phyloP scores from a whole-genome alignment of 2,797 vertebrate species.

The Ptychobarbus kaznakovi region DNA sequence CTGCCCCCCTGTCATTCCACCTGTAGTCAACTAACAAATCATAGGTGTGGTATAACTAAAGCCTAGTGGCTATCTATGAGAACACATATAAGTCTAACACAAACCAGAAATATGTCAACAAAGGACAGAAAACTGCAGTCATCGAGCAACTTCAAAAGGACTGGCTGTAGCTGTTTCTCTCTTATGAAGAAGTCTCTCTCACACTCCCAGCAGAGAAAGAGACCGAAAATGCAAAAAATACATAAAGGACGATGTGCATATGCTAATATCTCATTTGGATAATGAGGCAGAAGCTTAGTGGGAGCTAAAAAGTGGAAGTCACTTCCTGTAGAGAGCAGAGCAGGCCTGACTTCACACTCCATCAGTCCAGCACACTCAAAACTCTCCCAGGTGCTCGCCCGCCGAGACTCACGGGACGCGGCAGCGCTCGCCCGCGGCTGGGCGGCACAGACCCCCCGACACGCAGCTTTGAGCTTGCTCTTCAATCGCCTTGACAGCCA shows the following conservation, averaged over 20 bases:
- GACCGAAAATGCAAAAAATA: not conserved
- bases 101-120: not conserved
- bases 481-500: slow-evolving; percentile 51
- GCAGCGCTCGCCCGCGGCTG: slow-evolving; percentile 3
- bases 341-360: slow-evolving; percentile 53
- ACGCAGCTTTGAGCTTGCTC: slow-evolving; percentile 37
- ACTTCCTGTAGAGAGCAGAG: slow-evolving; percentile 61
- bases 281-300: slow-evolving; percentile 76
- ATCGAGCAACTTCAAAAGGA: not conserved
- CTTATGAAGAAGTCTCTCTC: not conserved
- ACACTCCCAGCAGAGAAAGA: slow-evolving; percentile 55
- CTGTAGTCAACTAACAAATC: not conserved
- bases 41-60: not conserved
- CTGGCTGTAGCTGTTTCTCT: slow-evolving; percentile 35
- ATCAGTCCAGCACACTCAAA: slow-evolving; percentile 41
- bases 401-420: slow-evolving; percentile 54
- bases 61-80: not conserved
- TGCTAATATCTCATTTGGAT: slow-evolving; percentile 80
- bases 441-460: slow-evolving; percentile 29
- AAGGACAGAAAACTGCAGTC: not conserved
- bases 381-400: slow-evolving; percentile 49
- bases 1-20: not conserved
- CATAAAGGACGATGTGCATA: slow-evolving; percentile 41
- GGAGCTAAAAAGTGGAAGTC: slow-evolving; percentile 60
- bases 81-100: not conserved